phyloP scores from a whole-genome alignment of 35 echinoderm and acorn worm genomes.

The Ophiothrix spiculata region DNA sequence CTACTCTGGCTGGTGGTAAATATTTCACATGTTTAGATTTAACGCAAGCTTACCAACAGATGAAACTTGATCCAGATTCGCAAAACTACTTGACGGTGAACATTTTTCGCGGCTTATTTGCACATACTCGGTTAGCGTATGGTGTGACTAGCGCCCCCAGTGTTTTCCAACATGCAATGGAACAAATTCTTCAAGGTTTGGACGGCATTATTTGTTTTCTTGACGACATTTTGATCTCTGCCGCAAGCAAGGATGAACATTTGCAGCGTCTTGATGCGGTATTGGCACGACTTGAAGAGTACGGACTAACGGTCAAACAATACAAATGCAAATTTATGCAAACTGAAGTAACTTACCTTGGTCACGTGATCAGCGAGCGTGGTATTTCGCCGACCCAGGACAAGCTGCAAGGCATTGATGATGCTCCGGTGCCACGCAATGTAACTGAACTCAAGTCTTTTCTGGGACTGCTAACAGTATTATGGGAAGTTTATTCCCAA shows the following conservation, averaged over 20 bases:
- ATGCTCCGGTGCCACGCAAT: constrained; percentile 46
- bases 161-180: constrained; percentile 38
- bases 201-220: constrained; percentile 25
- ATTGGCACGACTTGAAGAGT: background rate
- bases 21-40: constrained; percentile 48
- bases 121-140: constrained; percentile 40
- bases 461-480: constrained; percentile 42
- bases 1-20: too few relatives aligned
- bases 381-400: constrained; percentile 46
- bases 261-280: constrained; percentile 28
- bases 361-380: constrained; percentile 46
- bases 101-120: constrained; percentile 2
- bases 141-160: constrained; percentile 50
- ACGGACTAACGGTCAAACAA: constrained; percentile 15
- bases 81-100: constrained; percentile 40
- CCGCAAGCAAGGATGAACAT: constrained; percentile 23
- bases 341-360: constrained; percentile 28
- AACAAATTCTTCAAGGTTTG: constrained; percentile 37
- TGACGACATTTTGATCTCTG: constrained; percentile 66
- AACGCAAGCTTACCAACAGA: constrained; percentile 47
- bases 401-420: constrained; percentile 55
- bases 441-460: constrained; percentile 49
- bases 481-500: constrained; percentile 66
- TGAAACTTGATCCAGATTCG: constrained; percentile 37
- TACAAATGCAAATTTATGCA: constrained; percentile 19